A percentile compares a stretch with the other conserved stretches of the same genome.
Evolutionary conservation across 2,113 vertebrate genomes (phyloP).

Genomic region (Saccopteryx bilineata): DNA sequence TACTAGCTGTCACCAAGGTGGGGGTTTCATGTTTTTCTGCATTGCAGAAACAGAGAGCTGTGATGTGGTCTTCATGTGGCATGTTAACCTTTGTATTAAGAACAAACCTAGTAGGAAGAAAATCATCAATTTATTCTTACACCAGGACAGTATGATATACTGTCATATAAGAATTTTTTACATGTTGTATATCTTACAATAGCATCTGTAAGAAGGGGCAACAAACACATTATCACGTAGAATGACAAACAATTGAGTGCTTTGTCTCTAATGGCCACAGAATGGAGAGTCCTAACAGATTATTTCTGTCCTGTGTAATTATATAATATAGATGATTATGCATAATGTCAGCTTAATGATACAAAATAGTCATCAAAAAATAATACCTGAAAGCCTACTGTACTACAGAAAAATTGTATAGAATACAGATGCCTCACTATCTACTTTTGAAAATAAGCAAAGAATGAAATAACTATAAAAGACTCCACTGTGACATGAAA

Average conservation of each 20-base stretch:
- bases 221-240: not conserved
- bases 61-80: slow-evolving; percentile 93
- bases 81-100: slow-evolving; percentile 94
- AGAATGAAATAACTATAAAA: not conserved
- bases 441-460: not conserved
- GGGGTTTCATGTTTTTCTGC: slow-evolving; percentile 81
- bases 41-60: slow-evolving; percentile 92
- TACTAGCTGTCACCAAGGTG: slow-evolving; percentile 93
- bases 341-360: not conserved
- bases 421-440: not conserved
- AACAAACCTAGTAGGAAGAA: slow-evolving; percentile 89
- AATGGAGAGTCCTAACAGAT: not conserved
- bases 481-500: not conserved
- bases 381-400: not conserved
- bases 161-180: not conserved
- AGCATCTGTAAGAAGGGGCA: not conserved
- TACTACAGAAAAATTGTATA: not conserved
- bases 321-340: not conserved
- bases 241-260: not conserved
- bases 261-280: not conserved
- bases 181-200: not conserved
- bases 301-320: not conserved
- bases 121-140: slow-evolving; percentile 59
- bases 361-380: not conserved
- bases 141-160: not conserved